Evolutionary conservation across 2,888 invertebrate genomes (phyloP).

Genomic region (Drosophila nr. medialis): DNA sequence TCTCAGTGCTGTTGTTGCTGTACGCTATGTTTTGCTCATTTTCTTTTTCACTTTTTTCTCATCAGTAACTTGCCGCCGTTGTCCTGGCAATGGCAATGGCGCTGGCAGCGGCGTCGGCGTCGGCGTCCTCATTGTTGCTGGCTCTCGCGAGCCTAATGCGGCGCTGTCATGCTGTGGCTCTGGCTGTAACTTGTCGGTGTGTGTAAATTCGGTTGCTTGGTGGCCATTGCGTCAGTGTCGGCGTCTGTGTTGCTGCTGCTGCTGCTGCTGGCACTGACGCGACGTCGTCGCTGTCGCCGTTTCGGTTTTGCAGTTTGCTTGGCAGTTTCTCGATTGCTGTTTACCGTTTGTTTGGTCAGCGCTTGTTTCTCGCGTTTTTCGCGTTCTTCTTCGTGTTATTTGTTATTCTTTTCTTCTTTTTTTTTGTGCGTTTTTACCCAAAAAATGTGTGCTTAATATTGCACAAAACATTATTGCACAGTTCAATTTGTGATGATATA

Average conservation of each 20-base stretch:
- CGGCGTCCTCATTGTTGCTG: conserved; percentile 16
- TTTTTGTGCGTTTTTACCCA: conserved; percentile 4
- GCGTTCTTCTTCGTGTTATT: conserved; percentile 27
- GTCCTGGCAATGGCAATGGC: conserved; percentile 59
- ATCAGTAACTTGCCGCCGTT: conserved; percentile 50
- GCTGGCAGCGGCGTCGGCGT: conserved; percentile 2
- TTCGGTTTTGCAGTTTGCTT: conserved; percentile 67
- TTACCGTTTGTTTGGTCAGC: conserved; percentile 71
- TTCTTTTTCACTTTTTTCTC: conserved; percentile 6
- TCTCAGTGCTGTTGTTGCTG: conserved; percentile 19
- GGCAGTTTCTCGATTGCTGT: conserved; percentile 75
- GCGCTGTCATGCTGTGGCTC: conserved; percentile 49
- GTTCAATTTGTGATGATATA: conserved; percentile 50
- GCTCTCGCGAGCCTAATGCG: conserved; percentile 48
- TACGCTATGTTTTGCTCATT: conserved; percentile 23
- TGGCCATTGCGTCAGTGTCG: conserved; percentile 54
- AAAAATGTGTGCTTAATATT: conserved; percentile 32
- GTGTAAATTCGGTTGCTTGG: conserved; percentile 43
- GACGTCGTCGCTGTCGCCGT: conserved; percentile 49
- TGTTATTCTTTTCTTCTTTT: conserved; percentile 2
- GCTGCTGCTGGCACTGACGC: neutral
- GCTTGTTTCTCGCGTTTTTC: conserved; percentile 47
- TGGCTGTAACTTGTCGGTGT: conserved; percentile 9
- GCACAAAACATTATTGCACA: conserved; percentile 22
- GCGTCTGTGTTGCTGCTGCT: conserved; percentile 43